phyloP scores from a whole-genome alignment of 2,888 invertebrate genomes.

The Trypoxylon attenuatum region DNA sequence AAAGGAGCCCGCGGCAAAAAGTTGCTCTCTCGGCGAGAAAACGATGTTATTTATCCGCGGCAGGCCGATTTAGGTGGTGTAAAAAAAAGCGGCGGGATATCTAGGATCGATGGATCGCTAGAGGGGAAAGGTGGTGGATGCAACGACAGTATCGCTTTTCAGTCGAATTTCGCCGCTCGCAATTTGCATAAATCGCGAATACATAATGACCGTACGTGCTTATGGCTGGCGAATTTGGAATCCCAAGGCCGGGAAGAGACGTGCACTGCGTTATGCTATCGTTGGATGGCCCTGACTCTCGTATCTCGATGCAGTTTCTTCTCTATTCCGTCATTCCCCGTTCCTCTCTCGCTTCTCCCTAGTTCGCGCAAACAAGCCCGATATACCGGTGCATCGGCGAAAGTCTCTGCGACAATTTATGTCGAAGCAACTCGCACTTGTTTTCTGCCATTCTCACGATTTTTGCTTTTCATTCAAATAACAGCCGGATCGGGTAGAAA shows the following conservation, averaged over 20 bases:
- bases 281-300: background rate
- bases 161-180: conserved; percentile 28
- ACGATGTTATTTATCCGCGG: too few relatives aligned
- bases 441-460: too few relatives aligned
- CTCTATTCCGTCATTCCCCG: conserved; percentile 15
- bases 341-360: background rate
- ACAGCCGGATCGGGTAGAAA: too few relatives aligned
- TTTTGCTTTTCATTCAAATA: too few relatives aligned
- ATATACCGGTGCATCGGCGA: too few relatives aligned
- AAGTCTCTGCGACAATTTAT: too few relatives aligned
- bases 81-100: too few relatives aligned
- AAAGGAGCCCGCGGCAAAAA: too few relatives aligned
- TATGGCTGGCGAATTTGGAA: conserved; percentile 52
- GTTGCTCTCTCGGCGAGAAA: too few relatives aligned
- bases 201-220: conserved; percentile 36
- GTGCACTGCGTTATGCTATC: conserved; percentile 38
- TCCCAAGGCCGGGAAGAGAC: conserved; percentile 53
- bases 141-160: conserved; percentile 13
- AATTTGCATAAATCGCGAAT: conserved; percentile 46
- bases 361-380: conserved; percentile 6
- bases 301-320: conserved; percentile 19
- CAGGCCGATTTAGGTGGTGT: background rate
- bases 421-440: too few relatives aligned
- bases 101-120: background rate
- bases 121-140: background rate